A percentile compares a stretch with the other conserved stretches of the same genome.
Evolutionary conservation across 2,888 invertebrate genomes (phyloP).

Genomic region (Allophyes oxyacanthae): DNA sequence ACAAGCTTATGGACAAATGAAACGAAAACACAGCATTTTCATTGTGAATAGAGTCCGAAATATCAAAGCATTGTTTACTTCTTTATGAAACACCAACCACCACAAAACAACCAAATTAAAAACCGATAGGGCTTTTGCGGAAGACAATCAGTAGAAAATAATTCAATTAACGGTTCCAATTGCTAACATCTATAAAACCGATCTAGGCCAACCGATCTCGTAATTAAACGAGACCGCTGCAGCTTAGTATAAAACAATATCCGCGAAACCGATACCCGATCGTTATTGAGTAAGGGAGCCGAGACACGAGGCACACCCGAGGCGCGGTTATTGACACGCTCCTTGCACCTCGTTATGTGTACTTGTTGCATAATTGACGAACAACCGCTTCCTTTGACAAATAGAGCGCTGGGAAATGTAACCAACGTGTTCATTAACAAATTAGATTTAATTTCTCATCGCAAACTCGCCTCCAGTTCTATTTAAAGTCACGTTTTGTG

Average conservation of each 20-base stretch:
- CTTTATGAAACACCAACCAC: no score
- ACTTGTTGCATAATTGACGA: conserved; percentile 30
- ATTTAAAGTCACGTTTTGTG: neutral
- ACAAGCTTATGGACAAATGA: no score
- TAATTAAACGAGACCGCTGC: conserved; percentile 18
- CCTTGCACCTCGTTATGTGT: conserved; percentile 21
- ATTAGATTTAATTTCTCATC: conserved; percentile 7
- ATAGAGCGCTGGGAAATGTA: conserved; percentile 6
- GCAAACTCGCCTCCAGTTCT: neutral
- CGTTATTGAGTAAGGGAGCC: conserved; percentile 48
- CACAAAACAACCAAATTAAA: no score
- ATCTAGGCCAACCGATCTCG: conserved; percentile 7
- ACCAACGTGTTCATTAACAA: conserved; percentile 8
- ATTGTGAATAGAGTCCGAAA: no score
- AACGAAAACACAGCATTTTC: no score
- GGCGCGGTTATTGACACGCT: conserved; percentile 35
- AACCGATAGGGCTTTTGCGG: no score
- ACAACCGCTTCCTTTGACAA: conserved; percentile 10
- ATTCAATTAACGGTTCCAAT: no score
- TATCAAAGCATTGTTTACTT: no score
- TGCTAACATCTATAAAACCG: no score
- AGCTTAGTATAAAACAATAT: conserved; percentile 25
- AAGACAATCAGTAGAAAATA: no score
- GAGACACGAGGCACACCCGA: conserved; percentile 1
- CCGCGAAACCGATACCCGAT: conserved; percentile 52